Conservation (phyloP, 2,113 vertebrate genomes). For the Odocoileus hemionus region DNA sequence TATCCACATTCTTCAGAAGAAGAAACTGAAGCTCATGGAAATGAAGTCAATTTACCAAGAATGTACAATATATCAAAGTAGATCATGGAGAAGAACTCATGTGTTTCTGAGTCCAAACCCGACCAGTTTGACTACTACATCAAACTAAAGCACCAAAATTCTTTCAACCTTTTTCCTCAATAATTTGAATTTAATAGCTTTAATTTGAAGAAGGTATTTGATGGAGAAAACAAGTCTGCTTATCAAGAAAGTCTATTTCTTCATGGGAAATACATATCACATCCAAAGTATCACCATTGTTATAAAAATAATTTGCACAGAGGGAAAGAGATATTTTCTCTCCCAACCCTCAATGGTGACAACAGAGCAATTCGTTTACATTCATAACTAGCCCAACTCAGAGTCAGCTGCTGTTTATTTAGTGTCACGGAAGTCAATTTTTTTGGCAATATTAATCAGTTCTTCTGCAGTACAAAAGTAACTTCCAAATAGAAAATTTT, state of each 20-base stretch:
- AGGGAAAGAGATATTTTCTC: background rate
- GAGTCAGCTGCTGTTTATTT: background rate
- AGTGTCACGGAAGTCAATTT: background rate
- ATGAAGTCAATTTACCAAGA: background rate
- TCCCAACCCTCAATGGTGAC: background rate
- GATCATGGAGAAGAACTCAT: background rate
- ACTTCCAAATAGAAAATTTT: background rate
- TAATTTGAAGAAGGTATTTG: background rate
- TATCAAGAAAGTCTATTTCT: conserved; percentile 13
- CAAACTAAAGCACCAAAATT: background rate
- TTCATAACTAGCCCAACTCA: background rate
- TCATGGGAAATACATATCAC: background rate
- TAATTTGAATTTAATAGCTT: background rate
- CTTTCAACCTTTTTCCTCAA: conserved; percentile 1
- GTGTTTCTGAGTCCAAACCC: background rate
- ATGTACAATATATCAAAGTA: background rate
- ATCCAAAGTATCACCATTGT: background rate
- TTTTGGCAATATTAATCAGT: background rate
- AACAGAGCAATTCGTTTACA: background rate
- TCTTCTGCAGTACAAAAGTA: background rate
- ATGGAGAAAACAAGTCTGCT: background rate
- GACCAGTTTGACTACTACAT: background rate
- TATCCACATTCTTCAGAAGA: background rate
- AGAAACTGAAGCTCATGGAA: background rate
- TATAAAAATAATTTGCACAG: conserved; percentile 11